Evolutionary conservation across 2,888 invertebrate species (phyloP).

Genomic region (Agelastica alni): DNA sequence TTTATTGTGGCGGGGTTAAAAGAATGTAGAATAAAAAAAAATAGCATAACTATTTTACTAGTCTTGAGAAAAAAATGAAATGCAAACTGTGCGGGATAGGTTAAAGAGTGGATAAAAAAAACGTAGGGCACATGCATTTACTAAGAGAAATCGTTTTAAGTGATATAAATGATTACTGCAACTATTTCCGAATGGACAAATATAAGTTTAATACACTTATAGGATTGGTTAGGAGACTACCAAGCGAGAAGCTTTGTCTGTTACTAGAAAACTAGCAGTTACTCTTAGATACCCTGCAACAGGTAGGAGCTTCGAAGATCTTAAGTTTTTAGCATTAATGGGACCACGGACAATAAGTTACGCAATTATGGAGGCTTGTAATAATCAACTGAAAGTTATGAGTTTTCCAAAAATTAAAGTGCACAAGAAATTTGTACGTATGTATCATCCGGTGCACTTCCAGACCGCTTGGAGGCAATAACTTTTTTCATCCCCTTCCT

Average conservation of each 20-base stretch:
- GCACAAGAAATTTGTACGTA: background rate
- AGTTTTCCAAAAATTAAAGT: background rate
- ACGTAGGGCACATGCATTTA: background rate
- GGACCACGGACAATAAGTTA: conserved; percentile 6
- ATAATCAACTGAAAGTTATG: too few species aligned
- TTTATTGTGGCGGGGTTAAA: background rate
- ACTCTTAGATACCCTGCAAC: conserved; percentile 16
- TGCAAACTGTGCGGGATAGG: background rate
- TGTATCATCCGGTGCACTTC: background rate
- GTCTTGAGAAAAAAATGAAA: background rate
- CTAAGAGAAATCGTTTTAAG: conserved; percentile 9
- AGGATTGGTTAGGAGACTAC: conserved; percentile 6
- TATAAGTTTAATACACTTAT: conserved; percentile 17
- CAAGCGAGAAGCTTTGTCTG: conserved; percentile 4
- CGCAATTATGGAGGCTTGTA: conserved; percentile 8
- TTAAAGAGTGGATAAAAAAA: conserved; percentile 21
- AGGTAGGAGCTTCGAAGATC: conserved; percentile 15
- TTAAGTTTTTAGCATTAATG: conserved; percentile 9
- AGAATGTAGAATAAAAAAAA: conserved; percentile 3
- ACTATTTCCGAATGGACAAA: conserved; percentile 22
- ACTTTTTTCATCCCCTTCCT: background rate
- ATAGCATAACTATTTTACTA: conserved; percentile 20
- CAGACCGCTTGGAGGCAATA: conserved; percentile 6
- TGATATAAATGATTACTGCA: conserved; percentile 13
- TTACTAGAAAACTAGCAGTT: conserved; percentile 8